phyloP scores from a whole-genome alignment of 2,113 vertebrate species.

The Seriola rivoliana region DNA sequence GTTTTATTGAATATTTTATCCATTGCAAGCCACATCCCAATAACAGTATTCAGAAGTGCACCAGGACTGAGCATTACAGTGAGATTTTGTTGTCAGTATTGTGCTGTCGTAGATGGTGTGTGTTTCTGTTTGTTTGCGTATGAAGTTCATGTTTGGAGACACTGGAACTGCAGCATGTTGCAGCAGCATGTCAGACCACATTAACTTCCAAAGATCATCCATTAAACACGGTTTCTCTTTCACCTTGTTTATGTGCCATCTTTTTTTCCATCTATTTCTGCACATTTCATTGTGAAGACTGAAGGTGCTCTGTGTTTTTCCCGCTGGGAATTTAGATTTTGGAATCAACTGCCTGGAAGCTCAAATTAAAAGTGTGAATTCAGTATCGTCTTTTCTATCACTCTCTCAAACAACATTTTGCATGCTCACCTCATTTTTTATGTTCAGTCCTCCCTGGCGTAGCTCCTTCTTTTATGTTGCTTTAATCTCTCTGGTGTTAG shows the following conservation, averaged over 20 bases:
- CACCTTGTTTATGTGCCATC: constrained; percentile 11
- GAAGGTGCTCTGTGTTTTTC: constrained; percentile 22
- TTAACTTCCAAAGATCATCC: constrained; percentile 41
- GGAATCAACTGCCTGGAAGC: constrained; percentile 22
- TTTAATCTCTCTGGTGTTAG: constrained; percentile 41
- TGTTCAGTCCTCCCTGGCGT: constrained; percentile 12
- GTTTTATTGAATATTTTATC: constrained; percentile 35
- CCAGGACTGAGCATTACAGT: neutral
- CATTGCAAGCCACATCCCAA: neutral
- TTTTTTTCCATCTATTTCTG: neutral
- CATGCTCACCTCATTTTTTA: constrained; percentile 8
- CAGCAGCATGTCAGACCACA: constrained; percentile 25
- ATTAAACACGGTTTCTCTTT: constrained; percentile 38
- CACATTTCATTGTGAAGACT: constrained; percentile 12
- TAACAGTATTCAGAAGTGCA: constrained; percentile 15
- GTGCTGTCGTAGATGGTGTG: neutral
- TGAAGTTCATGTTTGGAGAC: constrained; percentile 26
- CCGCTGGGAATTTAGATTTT: constrained; percentile 24
- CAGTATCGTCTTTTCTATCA: constrained; percentile 32
- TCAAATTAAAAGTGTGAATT: constrained; percentile 49
- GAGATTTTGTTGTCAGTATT: constrained; percentile 6
- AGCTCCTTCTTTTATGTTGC: constrained; percentile 43
- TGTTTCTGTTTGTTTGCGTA: constrained; percentile 4
- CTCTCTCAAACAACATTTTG: constrained; percentile 32
- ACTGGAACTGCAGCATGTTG: constrained; percentile 13